phyloP scores from a whole-genome alignment of 2,888 invertebrate species.

The Lottia gigantea region DNA sequence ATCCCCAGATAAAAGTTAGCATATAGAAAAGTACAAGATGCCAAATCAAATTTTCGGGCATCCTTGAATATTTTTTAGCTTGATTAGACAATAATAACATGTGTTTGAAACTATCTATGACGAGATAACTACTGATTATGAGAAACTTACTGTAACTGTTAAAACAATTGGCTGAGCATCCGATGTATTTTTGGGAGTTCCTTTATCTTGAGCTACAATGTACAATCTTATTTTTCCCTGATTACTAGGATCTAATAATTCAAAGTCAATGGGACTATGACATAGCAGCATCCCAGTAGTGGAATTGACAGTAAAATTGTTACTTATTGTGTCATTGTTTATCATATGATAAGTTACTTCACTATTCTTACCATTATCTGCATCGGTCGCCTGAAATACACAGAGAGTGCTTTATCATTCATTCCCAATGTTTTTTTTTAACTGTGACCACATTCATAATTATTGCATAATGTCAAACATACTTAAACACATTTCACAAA shows the following conservation, averaged over 20 bases:
- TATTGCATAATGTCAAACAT: too few relatives aligned
- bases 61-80: too few relatives aligned
- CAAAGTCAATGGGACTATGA: conserved; percentile 51
- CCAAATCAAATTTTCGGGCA: too few relatives aligned
- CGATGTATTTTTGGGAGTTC: conserved; percentile 39
- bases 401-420: too few relatives aligned
- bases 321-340: neutral
- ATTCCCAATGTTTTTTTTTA: too few relatives aligned
- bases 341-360: conserved; percentile 6
- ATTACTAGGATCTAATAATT: conserved; percentile 35
- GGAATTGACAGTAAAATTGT: conserved; percentile 74
- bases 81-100: too few relatives aligned
- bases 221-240: conserved; percentile 41
- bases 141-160: conserved; percentile 71
- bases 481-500: too few relatives aligned
- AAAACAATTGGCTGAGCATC: conserved; percentile 33
- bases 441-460: too few relatives aligned
- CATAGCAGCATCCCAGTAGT: conserved; percentile 73
- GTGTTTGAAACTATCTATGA: too few relatives aligned
- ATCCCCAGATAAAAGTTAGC: too few relatives aligned
- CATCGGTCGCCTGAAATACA: neutral
- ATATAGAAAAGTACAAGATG: too few relatives aligned
- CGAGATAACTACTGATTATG: neutral
- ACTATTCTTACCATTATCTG: neutral
- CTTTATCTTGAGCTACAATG: conserved; percentile 53